Evolutionary conservation across 2,113 vertebrate species (phyloP).

Genomic region (Fregetta grallaria): DNA sequence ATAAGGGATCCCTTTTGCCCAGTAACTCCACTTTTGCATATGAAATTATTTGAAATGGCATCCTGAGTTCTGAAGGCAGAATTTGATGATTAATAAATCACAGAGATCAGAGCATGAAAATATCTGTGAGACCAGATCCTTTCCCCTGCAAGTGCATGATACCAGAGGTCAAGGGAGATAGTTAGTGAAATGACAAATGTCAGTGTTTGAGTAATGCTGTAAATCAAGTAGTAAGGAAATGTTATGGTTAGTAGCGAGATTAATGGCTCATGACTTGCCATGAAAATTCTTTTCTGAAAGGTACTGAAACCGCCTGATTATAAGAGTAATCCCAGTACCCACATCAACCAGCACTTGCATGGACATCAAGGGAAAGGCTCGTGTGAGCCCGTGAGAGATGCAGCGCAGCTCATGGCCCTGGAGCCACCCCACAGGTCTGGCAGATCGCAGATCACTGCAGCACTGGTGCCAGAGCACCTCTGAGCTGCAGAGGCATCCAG

Average conservation of each 20-base stretch:
- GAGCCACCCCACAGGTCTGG: neutral
- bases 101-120: neutral
- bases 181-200: conserved; percentile 1
- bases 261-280: conserved; percentile 1
- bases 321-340: neutral
- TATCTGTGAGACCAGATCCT: neutral
- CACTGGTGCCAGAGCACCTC: neutral
- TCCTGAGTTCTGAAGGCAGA: neutral
- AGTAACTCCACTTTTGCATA: neutral
- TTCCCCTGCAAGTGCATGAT: neutral
- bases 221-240: conserved; percentile 3
- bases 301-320: neutral
- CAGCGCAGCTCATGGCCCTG: neutral
- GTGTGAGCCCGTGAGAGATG: neutral
- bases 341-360: neutral
- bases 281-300: conserved; percentile 45
- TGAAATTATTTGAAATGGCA: neutral
- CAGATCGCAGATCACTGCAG: neutral
- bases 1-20: neutral
- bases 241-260: neutral
- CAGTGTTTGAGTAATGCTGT: neutral
- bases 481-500: neutral
- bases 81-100: neutral
- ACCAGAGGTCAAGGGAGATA: conserved; percentile 8
- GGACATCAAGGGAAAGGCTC: neutral